Evolutionary conservation across 64 coral and sea anemone species (phyloP).

Genomic region (Montipora cactus): DNA sequence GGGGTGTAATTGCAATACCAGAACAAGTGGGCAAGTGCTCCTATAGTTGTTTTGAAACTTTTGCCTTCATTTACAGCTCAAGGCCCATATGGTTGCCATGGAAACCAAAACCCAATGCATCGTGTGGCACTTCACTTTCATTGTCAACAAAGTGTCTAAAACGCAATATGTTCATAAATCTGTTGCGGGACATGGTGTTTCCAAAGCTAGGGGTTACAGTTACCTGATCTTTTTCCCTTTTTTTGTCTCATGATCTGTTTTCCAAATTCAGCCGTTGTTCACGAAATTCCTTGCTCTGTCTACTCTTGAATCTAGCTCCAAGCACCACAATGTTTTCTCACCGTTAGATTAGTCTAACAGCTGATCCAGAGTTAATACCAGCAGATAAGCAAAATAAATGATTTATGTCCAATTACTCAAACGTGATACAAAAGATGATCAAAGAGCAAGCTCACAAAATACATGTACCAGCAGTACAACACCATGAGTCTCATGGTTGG

Average conservation of each 20-base stretch:
- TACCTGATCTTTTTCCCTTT: slow-evolving; percentile 52
- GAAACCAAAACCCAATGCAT: slow-evolving; percentile 3
- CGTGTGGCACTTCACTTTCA: slow-evolving; percentile 5
- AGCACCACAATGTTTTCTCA: no score
- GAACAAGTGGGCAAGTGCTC: neutral
- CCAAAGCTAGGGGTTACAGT: slow-evolving; percentile 32
- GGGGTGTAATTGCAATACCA: no score
- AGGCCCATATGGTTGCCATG: slow-evolving; percentile 5
- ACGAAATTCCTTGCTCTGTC: no score
- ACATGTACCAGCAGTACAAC: no score
- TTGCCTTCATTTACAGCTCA: neutral
- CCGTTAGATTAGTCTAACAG: no score
- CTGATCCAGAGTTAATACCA: no score
- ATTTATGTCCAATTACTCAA: no score
- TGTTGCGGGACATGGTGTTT: slow-evolving; percentile 23
- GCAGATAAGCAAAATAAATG: no score
- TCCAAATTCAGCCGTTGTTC: neutral
- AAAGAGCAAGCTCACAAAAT: no score
- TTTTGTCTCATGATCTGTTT: no score
- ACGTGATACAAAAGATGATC: no score
- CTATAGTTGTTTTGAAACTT: slow-evolving; percentile 9
- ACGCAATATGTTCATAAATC: slow-evolving; percentile 31
- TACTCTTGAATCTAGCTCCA: neutral
- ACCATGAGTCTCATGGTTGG: no score
- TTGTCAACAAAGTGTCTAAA: slow-evolving; percentile 68